Base-by-base conservation (phyloP, 2,113 vertebrate genomes). In the Cyprinodon tularosa region DNA sequence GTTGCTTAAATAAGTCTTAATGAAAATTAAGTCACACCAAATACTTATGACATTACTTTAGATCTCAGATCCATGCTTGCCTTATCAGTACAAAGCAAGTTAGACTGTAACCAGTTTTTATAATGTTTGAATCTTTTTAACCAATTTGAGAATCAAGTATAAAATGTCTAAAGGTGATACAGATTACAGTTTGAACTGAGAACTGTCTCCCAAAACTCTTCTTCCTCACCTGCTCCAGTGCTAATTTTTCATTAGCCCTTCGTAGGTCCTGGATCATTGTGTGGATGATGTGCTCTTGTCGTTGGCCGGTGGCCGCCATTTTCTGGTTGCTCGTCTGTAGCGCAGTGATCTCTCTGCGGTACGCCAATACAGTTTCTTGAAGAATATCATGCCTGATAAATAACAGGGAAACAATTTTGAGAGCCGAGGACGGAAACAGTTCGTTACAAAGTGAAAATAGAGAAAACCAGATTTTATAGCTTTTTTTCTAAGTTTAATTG, bases 201-300 rank as follows among this genome's bases (percentile, higher is more conserved):
- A 60, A 17, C 4, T 42, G 3, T 71, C 20, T 29, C 53, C 38
- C 42, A 38, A 15, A 13, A 42, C 5, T 76, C 22, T 14, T 42
- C 14, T 17, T 57, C 12, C 73, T 80, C 50, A 99, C 97, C 95
- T 99, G 96, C 37, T 96, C 95, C 68, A 98, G 88, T 0, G 96
- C 95, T 47, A 97, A 92, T 73, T 97, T 98, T 79, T 98, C 97
- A 61, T 93, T 98, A 29, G 95, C 93, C 84, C 95, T 96, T 62
- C 96, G 93, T 78, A 99, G 88, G 83, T 99, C 98, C n/a, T 98
- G 97, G 4, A 95, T 97, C 95, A 98, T 95, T 0, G 96, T 98
- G 81, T 96, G 95, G 77, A 99, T 97, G 71, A 96, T 96, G 88
- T 96, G 95, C 74, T 99, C 98, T 4, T 99, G 96, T 44, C 93